These are phyloP conservation scores for Charaxes varanes DNA, from an alignment of 1,140 invertebrate species.

Conservation along the genomic window DNA sequence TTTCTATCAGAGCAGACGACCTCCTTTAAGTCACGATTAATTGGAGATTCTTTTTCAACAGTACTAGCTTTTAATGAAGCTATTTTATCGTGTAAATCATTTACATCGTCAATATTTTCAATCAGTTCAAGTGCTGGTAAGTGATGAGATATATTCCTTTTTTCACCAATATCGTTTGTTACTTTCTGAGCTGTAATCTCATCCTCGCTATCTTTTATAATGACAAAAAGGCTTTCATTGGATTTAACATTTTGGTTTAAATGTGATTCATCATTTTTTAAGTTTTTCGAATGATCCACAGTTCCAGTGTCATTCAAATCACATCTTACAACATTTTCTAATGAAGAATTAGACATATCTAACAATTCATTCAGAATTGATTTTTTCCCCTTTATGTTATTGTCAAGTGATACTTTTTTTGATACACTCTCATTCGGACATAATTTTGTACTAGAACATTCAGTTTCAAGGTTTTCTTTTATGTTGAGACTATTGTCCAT, in stretches of 20 bases:
- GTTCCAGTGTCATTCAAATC: slow-evolving; percentile 1
- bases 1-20: slow-evolving; percentile 24
- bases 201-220: slow-evolving; percentile 26
- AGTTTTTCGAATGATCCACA: not conserved
- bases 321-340: slow-evolving; percentile 4
- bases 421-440: too few relatives aligned
- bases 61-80: slow-evolving; percentile 12
- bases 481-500: too few relatives aligned
- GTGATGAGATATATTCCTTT: slow-evolving; percentile 2
- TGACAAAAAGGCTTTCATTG: slow-evolving; percentile 27
- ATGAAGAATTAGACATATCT: slow-evolving; percentile 36
- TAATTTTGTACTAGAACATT: too few relatives aligned
- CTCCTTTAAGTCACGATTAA: slow-evolving; percentile 30
- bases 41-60: slow-evolving; percentile 10
- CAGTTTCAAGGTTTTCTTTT: too few relatives aligned
- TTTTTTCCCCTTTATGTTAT: slow-evolving; percentile 18
- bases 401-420: not conserved
- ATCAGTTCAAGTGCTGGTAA: slow-evolving; percentile 14
- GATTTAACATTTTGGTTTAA: slow-evolving; percentile 14
- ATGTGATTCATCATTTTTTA: not conserved
- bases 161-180: slow-evolving; percentile 6
- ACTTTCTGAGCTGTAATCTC: slow-evolving; percentile 13
- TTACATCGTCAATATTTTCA: slow-evolving; percentile 11
- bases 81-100: slow-evolving; percentile 23
- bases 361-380: slow-evolving; percentile 37